phyloP scores from a whole-genome alignment of 2,888 invertebrate species.

The Pecten maximus region DNA sequence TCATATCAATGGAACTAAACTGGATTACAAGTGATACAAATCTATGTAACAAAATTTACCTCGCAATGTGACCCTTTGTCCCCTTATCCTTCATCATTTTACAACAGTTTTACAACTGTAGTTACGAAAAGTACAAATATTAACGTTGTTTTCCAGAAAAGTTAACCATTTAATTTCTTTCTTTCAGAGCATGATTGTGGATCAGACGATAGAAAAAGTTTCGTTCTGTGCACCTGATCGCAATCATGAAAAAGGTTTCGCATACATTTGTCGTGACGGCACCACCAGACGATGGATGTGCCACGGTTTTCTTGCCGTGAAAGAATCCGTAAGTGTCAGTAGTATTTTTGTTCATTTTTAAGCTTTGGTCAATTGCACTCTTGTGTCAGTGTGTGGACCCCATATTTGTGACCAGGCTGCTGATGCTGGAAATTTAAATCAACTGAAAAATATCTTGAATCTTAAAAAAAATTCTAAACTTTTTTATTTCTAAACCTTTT shows the following conservation, averaged over 20 bases:
- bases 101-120: background rate
- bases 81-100: background rate
- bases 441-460: too few species aligned
- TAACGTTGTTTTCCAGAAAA: background rate
- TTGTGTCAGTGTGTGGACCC: slow-evolving; percentile 3
- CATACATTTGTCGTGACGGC: slow-evolving; percentile 99
- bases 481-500: too few species aligned
- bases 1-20: too few species aligned
- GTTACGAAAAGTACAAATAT: background rate
- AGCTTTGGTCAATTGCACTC: slow-evolving; percentile 29
- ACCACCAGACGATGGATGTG: slow-evolving; percentile 99
- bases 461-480: too few species aligned
- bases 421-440: background rate
- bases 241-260: slow-evolving; percentile 98
- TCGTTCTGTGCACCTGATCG: slow-evolving; percentile 99
- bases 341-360: slow-evolving; percentile 56
- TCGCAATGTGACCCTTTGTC: too few species aligned
- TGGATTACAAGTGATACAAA: too few species aligned
- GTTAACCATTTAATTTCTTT: slow-evolving; percentile 38
- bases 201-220: slow-evolving; percentile 99
- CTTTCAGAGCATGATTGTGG: slow-evolving; percentile 94
- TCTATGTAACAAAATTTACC: too few species aligned
- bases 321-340: slow-evolving; percentile 89
- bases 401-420: background rate
- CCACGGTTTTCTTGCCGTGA: slow-evolving; percentile 97